These are phyloP conservation scores for Gymnoscopelus microlampas DNA, from an alignment of 2,797 vertebrate genomes.

Conservation along the genomic window DNA sequence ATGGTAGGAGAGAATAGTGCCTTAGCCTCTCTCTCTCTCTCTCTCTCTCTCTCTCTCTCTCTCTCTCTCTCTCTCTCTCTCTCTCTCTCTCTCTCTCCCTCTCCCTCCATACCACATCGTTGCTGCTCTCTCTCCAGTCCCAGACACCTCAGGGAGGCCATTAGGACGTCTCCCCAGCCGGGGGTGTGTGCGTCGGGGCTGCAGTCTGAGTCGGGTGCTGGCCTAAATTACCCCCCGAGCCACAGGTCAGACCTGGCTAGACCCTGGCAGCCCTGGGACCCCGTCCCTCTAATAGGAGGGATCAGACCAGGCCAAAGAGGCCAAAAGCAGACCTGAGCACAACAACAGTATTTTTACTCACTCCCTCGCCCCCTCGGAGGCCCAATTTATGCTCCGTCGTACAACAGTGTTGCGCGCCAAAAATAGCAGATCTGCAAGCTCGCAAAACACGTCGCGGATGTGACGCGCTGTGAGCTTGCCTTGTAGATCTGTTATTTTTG, in stretches of 20 bases:
- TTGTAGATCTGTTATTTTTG: no score
- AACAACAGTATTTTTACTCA: slow-evolving; percentile 55
- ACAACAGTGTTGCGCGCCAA: no score
- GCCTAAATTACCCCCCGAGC: slow-evolving; percentile 76
- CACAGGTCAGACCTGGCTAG: slow-evolving; percentile 71
- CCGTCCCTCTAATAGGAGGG: slow-evolving; percentile 67
- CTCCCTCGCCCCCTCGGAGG: slow-evolving; percentile 50
- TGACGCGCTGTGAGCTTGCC: no score
- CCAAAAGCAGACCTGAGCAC: slow-evolving; percentile 59
- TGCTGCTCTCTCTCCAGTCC: slow-evolving; percentile 33
- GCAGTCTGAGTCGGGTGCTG: slow-evolving; percentile 47
- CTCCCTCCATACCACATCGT: slow-evolving; percentile 16
- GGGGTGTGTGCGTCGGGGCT: slow-evolving; percentile 56
- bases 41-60: no score
- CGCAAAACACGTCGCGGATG: no score
- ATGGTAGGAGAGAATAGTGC: no score
- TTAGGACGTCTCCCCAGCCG: slow-evolving; percentile 66
- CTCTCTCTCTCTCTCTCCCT: slow-evolving; percentile 7
- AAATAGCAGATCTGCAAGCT: no score
- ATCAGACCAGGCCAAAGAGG: slow-evolving; percentile 71
- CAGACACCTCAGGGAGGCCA: slow-evolving; percentile 76
- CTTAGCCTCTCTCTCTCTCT: no score
- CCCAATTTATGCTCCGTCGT: slow-evolving; percentile 18
- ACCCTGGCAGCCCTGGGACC: slow-evolving; percentile 60
- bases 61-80: no score